These are phyloP conservation scores for Drosophila limbata DNA, from an alignment of 2,888 invertebrate species.

Conservation along the genomic window DNA sequence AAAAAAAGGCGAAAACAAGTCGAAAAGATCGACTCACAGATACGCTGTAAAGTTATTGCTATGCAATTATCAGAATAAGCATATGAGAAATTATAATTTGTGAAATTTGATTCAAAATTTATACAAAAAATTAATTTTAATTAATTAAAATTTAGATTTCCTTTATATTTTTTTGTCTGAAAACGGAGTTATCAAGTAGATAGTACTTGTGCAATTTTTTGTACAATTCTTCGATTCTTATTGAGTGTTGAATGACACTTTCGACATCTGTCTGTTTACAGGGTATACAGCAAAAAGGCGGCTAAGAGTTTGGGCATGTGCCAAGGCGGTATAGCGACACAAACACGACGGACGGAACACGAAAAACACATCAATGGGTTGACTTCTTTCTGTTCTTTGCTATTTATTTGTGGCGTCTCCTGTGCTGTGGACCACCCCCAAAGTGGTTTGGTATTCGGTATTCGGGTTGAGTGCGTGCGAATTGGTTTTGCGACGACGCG, in stretches of 20 bases:
- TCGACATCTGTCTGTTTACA: background rate
- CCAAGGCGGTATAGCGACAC: conserved; percentile 65
- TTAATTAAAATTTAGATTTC: background rate
- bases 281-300: conserved; percentile 50
- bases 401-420: conserved; percentile 50
- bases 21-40: conserved; percentile 1
- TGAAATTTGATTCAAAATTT: background rate
- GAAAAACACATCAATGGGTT: conserved; percentile 69
- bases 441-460: conserved; percentile 45
- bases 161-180: background rate
- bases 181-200: background rate
- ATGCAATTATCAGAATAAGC: background rate
- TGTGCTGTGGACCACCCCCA: conserved; percentile 69
- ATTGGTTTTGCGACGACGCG: conserved; percentile 50
- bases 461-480: conserved; percentile 56
- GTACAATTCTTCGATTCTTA: background rate
- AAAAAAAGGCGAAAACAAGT: conserved; percentile 1
- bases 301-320: conserved; percentile 58
- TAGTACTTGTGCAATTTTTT: background rate
- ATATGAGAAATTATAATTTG: background rate
- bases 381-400: conserved; percentile 45
- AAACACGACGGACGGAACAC: conserved; percentile 20
- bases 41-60: conserved; percentile 3
- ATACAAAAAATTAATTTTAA: background rate
- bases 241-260: background rate